Conservation (phyloP, 2,113 vertebrate species). For the Jaculus jaculus region DNA sequence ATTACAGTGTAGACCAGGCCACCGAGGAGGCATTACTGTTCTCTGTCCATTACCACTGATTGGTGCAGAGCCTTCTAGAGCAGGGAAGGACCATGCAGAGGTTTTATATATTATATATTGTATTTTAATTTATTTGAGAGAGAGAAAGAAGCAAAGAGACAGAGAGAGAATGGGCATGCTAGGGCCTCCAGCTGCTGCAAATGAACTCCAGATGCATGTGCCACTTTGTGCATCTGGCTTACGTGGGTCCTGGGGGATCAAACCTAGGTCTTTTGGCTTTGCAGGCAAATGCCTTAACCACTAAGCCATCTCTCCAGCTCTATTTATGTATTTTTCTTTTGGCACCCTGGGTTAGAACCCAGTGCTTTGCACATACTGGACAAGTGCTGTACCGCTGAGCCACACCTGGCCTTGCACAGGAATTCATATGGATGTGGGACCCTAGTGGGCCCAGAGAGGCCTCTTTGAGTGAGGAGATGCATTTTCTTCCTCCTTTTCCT, state of each 20-base stretch:
- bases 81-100: background rate
- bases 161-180: no score
- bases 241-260: no score
- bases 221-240: no score
- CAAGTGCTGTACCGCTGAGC: background rate
- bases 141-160: no score
- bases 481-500: background rate
- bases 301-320: no score
- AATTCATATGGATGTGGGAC: background rate
- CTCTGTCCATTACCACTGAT: background rate
- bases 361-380: background rate
- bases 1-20: background rate
- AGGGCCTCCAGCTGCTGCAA: no score
- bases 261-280: no score
- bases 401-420: no score
- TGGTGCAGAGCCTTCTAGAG: background rate
- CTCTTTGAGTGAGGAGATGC: no score
- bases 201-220: no score
- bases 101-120: background rate
- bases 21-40: background rate
- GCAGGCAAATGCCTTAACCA: no score
- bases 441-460: background rate
- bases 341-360: background rate
- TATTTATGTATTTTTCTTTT: background rate
- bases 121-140: no score